Evolutionary conservation across 1,140 invertebrate genomes (phyloP).

Genomic region (Drosophila oshimai): DNA sequence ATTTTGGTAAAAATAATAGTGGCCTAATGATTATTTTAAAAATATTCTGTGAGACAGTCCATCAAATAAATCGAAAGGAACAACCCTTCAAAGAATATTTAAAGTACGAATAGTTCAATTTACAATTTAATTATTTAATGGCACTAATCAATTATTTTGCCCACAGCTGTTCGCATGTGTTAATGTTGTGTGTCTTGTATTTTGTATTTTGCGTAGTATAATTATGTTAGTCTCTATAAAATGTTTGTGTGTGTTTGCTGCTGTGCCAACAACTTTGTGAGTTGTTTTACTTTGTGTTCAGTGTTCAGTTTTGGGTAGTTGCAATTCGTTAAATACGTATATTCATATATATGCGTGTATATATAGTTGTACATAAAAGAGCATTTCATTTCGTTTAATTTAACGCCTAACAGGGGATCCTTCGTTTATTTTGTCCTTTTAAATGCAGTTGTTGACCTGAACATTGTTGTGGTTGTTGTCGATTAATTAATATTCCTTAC

Average conservation of each 20-base stretch:
- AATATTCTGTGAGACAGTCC: background rate
- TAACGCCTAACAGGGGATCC: slow-evolving; percentile 59
- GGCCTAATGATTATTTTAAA: no score
- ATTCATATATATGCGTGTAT: slow-evolving; percentile 34
- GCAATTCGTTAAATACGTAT: slow-evolving; percentile 28
- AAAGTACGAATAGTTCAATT: background rate
- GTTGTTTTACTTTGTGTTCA: slow-evolving; percentile 22
- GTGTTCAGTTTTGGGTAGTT: slow-evolving; percentile 25
- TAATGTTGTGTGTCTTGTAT: slow-evolving; percentile 21
- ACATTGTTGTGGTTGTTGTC: slow-evolving; percentile 49
- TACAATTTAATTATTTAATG: slow-evolving; percentile 38
- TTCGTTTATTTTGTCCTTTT: slow-evolving; percentile 23
- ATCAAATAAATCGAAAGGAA: no score
- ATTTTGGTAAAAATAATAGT: background rate
- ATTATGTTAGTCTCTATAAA: slow-evolving; percentile 27
- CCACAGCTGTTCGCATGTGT: slow-evolving; percentile 23
- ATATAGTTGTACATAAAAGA: slow-evolving; percentile 60
- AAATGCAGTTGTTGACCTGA: slow-evolving; percentile 80
- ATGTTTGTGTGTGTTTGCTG: slow-evolving; percentile 43
- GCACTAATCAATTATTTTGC: slow-evolving; percentile 39
- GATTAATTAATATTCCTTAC: slow-evolving; percentile 37
- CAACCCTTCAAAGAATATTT: background rate
- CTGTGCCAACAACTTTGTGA: slow-evolving; percentile 43
- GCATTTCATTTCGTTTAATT: slow-evolving; percentile 49
- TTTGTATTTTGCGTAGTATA: slow-evolving; percentile 1